Conservation (phyloP, 2,113 vertebrate species). For the Todiramphus chloris region DNA sequence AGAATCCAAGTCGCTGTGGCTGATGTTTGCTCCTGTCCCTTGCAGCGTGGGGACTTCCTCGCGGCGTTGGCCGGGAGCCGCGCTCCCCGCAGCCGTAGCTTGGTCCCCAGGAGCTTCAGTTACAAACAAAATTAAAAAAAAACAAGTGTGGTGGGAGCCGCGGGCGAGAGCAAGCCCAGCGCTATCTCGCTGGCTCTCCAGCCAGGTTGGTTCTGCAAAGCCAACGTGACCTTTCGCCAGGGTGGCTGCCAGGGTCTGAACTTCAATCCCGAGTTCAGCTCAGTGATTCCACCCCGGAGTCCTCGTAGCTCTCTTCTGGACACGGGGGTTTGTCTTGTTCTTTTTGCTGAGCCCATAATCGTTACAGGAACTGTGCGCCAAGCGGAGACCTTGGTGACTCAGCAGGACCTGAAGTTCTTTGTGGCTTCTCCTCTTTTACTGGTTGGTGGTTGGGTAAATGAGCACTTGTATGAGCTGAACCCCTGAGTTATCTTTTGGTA, state of each 20-base stretch:
- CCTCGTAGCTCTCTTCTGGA: neutral
- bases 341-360: neutral
- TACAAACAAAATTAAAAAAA: neutral
- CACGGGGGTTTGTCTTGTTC: accelerated
- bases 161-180: neutral
- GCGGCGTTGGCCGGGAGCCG: neutral
- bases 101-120: accelerated
- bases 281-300: accelerated
- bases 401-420: neutral
- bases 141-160: accelerated
- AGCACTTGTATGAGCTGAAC: neutral
- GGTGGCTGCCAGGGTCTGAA: neutral
- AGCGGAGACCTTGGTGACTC: neutral
- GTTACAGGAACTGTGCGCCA: neutral
- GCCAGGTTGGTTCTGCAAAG: neutral
- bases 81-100: accelerated
- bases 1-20: neutral
- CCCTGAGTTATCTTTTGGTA: neutral
- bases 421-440: neutral
- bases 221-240: accelerated
- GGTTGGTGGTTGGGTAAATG: neutral
- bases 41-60: accelerated
- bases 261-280: neutral
- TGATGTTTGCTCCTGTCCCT: neutral
- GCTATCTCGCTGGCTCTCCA: accelerated